Base-by-base conservation (phyloP, 2,888 invertebrate genomes). In the Oscheius myriophilus region DNA sequence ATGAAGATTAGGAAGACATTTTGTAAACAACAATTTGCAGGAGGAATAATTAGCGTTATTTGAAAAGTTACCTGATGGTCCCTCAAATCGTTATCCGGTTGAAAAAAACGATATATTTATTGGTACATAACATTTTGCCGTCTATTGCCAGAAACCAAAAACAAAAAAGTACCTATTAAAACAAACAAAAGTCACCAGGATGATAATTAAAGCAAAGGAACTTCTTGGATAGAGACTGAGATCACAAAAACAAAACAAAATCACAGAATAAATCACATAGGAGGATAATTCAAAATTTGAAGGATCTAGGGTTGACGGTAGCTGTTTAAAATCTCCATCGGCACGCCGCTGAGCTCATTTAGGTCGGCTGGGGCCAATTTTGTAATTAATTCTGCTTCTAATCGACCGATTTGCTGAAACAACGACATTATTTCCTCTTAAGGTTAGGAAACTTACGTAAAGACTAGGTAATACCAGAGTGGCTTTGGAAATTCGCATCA, bases 331-430 rank as follows among this genome's bases (percentile, higher is more conserved):
- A 79, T 75, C 69, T 79, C 79, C 69, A 79, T 72, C 9, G 79
- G 79, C 16, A 79, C 72, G 18, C 78, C 79, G 45, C 73, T 70
- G 12, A 79, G 70, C 41, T 75, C 74, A 54, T 70, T 67, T 26
- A 76, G 64, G 49, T 79, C 79, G 16, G 70, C 67, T 14, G 76
- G 74, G 2, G 76, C 71, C 53, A 79, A 62, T n/a, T 74, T 70
- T 58, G 73, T 74, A 54, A 79, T 79, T 16, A 78, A 49, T 23
- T 71, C 73, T 45, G 78, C 72, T 62, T 80, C 80, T 23, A 80
- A 65, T 54, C 75, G 76, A n/a, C 77, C 77, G 42, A 80, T 75
- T 58, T 77, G 72, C 80, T 80, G 75, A 80, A 80, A 55, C 18
- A 33, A n/a, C 11, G 3, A 49, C 1, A 43, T 12, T 33, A 46